Percentiles rank a stretch among this genome's conserved stretches.
These are phyloP conservation scores for Accipiter cooperii DNA, from an alignment of 2,113 vertebrate genomes.

Conservation along the genomic window DNA sequence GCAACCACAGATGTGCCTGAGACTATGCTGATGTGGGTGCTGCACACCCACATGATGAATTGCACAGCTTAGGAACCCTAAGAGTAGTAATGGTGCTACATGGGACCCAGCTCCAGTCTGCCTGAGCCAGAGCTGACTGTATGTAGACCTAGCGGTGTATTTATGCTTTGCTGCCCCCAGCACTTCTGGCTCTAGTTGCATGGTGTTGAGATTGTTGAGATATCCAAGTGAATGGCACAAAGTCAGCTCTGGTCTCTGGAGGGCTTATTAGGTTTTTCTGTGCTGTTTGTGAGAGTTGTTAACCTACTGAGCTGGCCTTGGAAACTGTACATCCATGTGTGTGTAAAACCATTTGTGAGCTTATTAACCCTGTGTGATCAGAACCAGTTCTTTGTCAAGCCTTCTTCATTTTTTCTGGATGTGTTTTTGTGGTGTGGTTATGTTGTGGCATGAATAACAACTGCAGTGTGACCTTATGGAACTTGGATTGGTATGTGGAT, in stretches of 20 bases:
- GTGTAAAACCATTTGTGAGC: not conserved
- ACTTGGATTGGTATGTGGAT: not conserved
- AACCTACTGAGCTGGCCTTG: not conserved
- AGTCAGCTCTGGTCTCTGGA: not conserved
- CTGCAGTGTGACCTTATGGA: not conserved
- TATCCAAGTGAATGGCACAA: not conserved
- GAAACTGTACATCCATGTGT: not conserved
- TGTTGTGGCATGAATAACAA: not conserved
- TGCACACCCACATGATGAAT: accelerated
- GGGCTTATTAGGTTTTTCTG: slow-evolving; percentile 1
- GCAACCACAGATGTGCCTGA: not conserved
- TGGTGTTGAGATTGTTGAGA: not conserved
- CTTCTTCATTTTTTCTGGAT: not conserved
- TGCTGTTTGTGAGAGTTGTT: not conserved
- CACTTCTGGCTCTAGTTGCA: not conserved
- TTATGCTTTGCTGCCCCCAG: not conserved
- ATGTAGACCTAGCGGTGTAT: not conserved
- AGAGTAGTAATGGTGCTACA: not conserved
- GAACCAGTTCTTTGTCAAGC: not conserved
- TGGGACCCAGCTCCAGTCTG: not conserved
- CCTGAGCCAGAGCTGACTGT: not conserved
- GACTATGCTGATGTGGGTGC: not conserved
- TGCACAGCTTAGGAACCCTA: not conserved
- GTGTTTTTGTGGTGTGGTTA: not conserved
- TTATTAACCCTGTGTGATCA: not conserved